Evolutionary conservation across 2,113 vertebrate genomes (phyloP).

Genomic region (Clarias batrachus): DNA sequence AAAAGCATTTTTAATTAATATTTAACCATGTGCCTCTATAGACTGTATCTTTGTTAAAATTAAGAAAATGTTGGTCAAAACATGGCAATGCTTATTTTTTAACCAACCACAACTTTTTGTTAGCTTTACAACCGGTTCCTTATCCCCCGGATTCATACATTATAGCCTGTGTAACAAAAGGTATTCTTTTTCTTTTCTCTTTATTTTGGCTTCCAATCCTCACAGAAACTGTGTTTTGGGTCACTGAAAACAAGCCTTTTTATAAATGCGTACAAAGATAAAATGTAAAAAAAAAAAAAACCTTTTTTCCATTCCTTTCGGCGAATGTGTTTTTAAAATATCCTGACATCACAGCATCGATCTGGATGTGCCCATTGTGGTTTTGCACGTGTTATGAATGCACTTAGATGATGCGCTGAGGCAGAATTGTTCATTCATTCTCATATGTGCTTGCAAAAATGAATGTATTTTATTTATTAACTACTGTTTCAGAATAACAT

Average conservation of each 20-base stretch:
- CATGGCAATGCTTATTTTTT: no score
- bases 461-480: no score
- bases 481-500: not conserved
- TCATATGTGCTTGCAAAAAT: not conserved
- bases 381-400: no score
- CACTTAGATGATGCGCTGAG: no score
- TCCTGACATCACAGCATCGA: no score
- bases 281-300: not conserved
- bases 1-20: not conserved
- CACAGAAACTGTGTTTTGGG: not conserved
- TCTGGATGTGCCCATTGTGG: no score
- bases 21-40: not conserved
- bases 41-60: not conserved
- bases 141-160: not conserved
- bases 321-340: not conserved
- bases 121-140: not conserved
- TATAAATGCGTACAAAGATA: not conserved
- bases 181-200: not conserved
- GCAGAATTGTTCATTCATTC: no score
- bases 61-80: not conserved
- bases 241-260: not conserved
- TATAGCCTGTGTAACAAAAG: not conserved
- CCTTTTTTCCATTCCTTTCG: not conserved
- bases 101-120: not conserved
- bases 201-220: not conserved